A percentile compares a stretch with the other conserved stretches of the same genome.
Conservation (phyloP, 2,113 vertebrate species). For the Bufo gargarizans region DNA sequence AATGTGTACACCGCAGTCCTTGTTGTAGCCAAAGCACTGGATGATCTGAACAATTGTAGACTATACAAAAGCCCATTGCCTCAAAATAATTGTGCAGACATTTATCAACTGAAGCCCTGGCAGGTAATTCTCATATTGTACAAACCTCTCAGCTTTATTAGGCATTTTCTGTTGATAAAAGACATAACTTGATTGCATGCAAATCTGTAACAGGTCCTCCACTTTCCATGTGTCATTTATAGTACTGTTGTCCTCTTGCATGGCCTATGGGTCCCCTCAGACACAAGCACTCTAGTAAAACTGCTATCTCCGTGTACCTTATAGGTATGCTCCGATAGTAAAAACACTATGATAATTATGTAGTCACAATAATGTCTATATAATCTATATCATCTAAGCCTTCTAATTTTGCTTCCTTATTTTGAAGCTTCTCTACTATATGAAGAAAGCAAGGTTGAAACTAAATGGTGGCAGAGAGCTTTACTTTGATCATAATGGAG, state of each 20-base stretch:
- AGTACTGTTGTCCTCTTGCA: not conserved
- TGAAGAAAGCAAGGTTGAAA: constrained; percentile 28
- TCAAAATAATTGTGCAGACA: not conserved
- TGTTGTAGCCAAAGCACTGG: constrained; percentile 58
- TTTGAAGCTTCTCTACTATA: constrained; percentile 18
- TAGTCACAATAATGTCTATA: too few relatives aligned
- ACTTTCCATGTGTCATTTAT: not conserved
- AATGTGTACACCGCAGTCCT: constrained; percentile 56
- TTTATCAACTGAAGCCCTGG: not conserved
- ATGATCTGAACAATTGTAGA: constrained; percentile 27
- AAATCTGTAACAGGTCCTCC: not conserved
- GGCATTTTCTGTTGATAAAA: too few relatives aligned
- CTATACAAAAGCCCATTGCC: not conserved
- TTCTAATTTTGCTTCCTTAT: not conserved
- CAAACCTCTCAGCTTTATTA: too few relatives aligned
- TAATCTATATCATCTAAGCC: not conserved
- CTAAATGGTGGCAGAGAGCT: constrained; percentile 41
- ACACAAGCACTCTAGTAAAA: too few relatives aligned
- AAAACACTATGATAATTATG: too few relatives aligned
- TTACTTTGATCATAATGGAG: constrained; percentile 40
- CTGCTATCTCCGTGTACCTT: not conserved
- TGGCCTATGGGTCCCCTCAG: not conserved
- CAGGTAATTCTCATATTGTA: constrained; percentile 20
- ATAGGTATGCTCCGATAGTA: not conserved
- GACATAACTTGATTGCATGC: not conserved